Conservation (phyloP, 2,888 invertebrate genomes). For the Boloria selene region DNA sequence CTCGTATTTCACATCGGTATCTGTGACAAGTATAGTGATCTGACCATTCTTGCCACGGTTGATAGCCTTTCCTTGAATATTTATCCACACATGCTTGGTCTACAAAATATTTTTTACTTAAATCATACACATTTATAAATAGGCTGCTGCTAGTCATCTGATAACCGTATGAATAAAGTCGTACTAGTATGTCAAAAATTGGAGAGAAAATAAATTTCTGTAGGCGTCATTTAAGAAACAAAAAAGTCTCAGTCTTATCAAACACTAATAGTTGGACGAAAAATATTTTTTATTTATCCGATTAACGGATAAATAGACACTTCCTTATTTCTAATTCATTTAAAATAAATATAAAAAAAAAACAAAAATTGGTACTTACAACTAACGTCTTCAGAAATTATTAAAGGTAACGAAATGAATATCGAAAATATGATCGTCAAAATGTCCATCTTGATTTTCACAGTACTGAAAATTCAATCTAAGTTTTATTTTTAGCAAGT, state of each 20-base stretch:
- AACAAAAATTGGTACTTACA: conserved; percentile 57
- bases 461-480: not conserved
- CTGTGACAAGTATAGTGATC: conserved; percentile 77
- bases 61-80: conserved; percentile 78
- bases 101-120: conserved; percentile 42
- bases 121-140: not conserved
- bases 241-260: too few species aligned
- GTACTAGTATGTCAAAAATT: too few species aligned
- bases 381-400: conserved; percentile 69
- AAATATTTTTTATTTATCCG: too few species aligned
- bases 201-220: too few species aligned
- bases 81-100: conserved; percentile 79
- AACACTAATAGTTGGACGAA: too few species aligned
- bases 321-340: too few species aligned
- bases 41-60: conserved; percentile 80
- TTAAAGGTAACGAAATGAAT: conserved; percentile 52
- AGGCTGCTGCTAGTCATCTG: too few species aligned
- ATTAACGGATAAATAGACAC: too few species aligned
- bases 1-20: conserved; percentile 75
- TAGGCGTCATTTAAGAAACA: too few species aligned
- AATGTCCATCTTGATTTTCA: conserved; percentile 54
- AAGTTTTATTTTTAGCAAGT: not conserved
- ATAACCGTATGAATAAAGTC: too few species aligned
- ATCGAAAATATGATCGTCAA: conserved; percentile 51
- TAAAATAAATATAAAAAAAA: not conserved